Base-by-base conservation (phyloP, 2,797 vertebrate species). In the Chiroxiphia lanceolata region DNA sequence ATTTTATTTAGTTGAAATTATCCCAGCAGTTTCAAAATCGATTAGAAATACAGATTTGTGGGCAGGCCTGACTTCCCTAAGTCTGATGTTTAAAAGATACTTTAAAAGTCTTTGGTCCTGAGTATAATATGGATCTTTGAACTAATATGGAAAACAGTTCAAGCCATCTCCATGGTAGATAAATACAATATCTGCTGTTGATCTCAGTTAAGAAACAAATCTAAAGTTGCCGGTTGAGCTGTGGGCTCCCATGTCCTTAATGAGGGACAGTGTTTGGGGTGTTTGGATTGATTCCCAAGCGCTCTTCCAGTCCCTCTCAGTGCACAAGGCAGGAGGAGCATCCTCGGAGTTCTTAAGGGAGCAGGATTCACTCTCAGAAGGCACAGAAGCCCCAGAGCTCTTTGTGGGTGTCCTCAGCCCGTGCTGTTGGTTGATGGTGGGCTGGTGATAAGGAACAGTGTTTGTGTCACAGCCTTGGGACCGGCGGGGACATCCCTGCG, bases 181-280 rank as follows among this genome's bases (percentile, higher is more conserved):
- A 92, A 89, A 59, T 20, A 11, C 14, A 76, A 25, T 0, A 3
- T 17, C 13, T 65, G 0, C 29, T 51, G 0, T 11, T 45, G 67
- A 1, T 54, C 44, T 74, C 17, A 9, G 22, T 31, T 42, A 48
- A 57, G 44, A 60, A 87, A 68, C 26, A 53, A 31, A 54, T 64
- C 33, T 64, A 5, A 68, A 50, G 14, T 33, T 60, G 23, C 67
- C 78, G 44, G 3, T 20, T 82, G 76, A 69, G 42, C 50, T 92
- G 61, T 31, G 45, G 50, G 7, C 81, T 40, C 23, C 21, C 19
- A 4, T 6, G 10, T 38, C 48, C n/a, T 42, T 57, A 57, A 36
- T 0, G 2, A 86, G 77, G 31, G 26, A 9, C 57, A 53, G 34
- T 3, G 0, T 0, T 20, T n/a, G 53, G 20, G 27, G 6, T 0